Base-by-base conservation (phyloP, 2,113 vertebrate species). In the Ameiurus melas region DNA sequence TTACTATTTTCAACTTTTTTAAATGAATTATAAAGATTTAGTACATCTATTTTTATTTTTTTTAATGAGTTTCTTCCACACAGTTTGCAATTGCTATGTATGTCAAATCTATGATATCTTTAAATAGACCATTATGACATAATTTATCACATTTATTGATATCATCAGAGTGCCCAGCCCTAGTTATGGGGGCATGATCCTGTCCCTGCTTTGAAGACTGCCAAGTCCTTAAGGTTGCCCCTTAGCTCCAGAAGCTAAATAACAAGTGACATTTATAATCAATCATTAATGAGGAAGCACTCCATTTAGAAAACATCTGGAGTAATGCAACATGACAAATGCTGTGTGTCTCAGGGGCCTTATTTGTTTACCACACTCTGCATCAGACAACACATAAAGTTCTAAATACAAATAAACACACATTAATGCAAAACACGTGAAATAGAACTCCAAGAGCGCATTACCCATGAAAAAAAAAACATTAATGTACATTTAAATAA, bases 261-360 rank as follows among this genome's bases (percentile, higher is more conserved):
- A 82, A 82, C 85, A 85, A 90, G 88, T 70, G 86, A 78, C 90
- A 89, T 89, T 87, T 85, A 88, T 92, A 91, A 94, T 90, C 89
- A 92, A 55, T 92, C 64, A 81, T 92, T 94, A 94, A 94, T 92
- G 91, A 94, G 85, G 85, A 91, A 64, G 73, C 86, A 86, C 88
- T 85, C 89, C 82, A 6, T 47, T 66, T 78, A 83, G 75, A 83
- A 75, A 19, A 57, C 30, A 89, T 90, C 47, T 57, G 53, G 64
- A 92, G 85, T 93, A 94, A 95, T 92, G 64, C 86, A 86, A 91
- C 73, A 60, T 93, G 94, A 94, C 94, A 91, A 93, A 90, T 92
- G 91, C 92, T 93, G 89, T 90, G 90, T 88, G 39, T 94, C 88
- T n/a, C 85, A 89, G 77, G 73, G 92, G 91, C 92, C 47, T 36